phyloP scores from a whole-genome alignment of 2,888 invertebrate genomes.

The Exephanes ischioxanthus region DNA sequence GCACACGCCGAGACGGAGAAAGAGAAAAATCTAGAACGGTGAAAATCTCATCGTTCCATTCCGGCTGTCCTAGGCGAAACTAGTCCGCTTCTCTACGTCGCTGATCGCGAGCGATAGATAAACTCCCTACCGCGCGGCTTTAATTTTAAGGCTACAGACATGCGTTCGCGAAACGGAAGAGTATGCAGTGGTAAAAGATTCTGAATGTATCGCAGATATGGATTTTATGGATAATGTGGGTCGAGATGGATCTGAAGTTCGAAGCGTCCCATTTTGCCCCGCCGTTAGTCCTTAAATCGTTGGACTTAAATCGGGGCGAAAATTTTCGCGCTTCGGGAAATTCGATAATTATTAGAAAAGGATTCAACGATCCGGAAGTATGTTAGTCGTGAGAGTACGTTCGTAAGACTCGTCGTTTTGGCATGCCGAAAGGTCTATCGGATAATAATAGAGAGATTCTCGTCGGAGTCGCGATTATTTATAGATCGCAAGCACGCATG shows the following conservation, averaged over 20 bases:
- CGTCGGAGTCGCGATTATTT: slow-evolving; percentile 30
- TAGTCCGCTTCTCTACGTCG: slow-evolving; percentile 70
- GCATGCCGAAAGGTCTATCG: slow-evolving; percentile 33
- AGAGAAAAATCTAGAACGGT: slow-evolving; percentile 77
- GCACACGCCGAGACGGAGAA: slow-evolving; percentile 47
- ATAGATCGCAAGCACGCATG: slow-evolving; percentile 21
- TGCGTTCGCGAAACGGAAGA: not conserved
- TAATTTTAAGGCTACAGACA: not conserved
- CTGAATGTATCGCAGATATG: not conserved
- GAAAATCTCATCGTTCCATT: slow-evolving; percentile 74
- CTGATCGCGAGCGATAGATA: slow-evolving; percentile 67
- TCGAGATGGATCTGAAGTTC: not conserved
- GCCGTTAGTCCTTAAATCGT: not conserved
- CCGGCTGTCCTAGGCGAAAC: slow-evolving; percentile 71
- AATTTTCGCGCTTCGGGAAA: not conserved
- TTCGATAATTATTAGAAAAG: slow-evolving; percentile 10
- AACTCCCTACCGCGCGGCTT: slow-evolving; percentile 31
- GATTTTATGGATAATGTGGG: no score
- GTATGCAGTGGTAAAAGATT: not conserved
- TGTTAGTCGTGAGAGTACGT: not conserved
- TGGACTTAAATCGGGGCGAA: not conserved
- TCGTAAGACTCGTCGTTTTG: slow-evolving; percentile 30
- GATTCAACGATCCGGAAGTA: slow-evolving; percentile 36
- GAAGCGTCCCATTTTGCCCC: not conserved
- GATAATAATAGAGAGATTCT: slow-evolving; percentile 54